phyloP scores from a whole-genome alignment of 2,888 invertebrate genomes.

The Zaprionus bogoriensis region DNA sequence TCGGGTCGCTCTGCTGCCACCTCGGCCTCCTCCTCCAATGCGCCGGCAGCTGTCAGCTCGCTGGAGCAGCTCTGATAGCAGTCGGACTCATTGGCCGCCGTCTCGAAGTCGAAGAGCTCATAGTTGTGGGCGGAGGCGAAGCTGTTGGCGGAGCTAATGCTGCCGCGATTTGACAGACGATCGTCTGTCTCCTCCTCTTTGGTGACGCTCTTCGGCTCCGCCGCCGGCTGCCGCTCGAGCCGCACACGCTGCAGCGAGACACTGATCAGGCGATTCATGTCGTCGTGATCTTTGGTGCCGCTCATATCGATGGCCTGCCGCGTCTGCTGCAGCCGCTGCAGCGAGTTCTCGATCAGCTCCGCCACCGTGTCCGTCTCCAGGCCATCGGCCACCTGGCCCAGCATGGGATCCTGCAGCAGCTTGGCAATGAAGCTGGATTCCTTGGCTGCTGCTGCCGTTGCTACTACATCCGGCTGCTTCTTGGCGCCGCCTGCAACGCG shows the following conservation, averaged over 20 bases:
- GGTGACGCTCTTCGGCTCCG: conserved; percentile 44
- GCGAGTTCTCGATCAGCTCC: conserved; percentile 87
- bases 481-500: conserved; percentile 80
- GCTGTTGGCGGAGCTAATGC: conserved; percentile 84
- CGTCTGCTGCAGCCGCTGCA: conserved; percentile 85
- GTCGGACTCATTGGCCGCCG: conserved; percentile 85
- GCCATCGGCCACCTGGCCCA: conserved; percentile 86
- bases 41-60: conserved; percentile 86
- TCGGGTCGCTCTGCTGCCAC: conserved; percentile 82
- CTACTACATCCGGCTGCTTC: conserved; percentile 69
- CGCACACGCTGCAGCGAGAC: conserved; percentile 81
- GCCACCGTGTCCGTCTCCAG: conserved; percentile 86
- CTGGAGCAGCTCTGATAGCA: conserved; percentile 89
- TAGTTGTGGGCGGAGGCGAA: conserved; percentile 88
- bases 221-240: conserved; percentile 75
- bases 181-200: conserved; percentile 84
- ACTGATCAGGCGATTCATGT: conserved; percentile 83
- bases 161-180: conserved; percentile 84
- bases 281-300: conserved; percentile 83
- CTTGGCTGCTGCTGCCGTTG: conserved; percentile 25
- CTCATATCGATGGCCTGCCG: conserved; percentile 80
- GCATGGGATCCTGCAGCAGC: conserved; percentile 86
- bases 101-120: conserved; percentile 88
- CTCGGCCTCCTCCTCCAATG: conserved; percentile 84
- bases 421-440: conserved; percentile 84